Percentiles rank a stretch among this genome's conserved stretches.
Conservation (phyloP, 2,888 invertebrate genomes). For the Volucella inanis region DNA sequence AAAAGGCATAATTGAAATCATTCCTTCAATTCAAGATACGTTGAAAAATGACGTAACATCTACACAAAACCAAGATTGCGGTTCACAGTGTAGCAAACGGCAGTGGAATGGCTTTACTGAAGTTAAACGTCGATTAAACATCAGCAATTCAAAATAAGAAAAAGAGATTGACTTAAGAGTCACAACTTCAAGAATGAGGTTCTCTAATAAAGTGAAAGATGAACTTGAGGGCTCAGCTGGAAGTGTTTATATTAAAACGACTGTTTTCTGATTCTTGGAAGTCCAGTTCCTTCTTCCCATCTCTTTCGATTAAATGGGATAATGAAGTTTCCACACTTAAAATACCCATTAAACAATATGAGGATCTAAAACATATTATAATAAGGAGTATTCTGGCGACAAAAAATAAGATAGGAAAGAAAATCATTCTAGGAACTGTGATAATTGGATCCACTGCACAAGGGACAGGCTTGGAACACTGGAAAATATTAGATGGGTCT, state of each 20-base stretch:
- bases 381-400: constrained; percentile 81
- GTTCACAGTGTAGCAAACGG: constrained; percentile 41
- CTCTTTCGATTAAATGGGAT: constrained; percentile 90
- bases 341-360: constrained; percentile 79
- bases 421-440: constrained; percentile 81
- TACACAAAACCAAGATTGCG: not conserved
- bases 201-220: constrained; percentile 82
- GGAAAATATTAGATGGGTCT: constrained; percentile 78
- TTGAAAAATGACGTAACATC: constrained; percentile 38
- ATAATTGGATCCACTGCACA: constrained; percentile 76
- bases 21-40: constrained; percentile 80
- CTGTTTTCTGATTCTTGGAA: constrained; percentile 88
- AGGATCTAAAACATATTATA: constrained; percentile 80
- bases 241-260: constrained; percentile 90
- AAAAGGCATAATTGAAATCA: constrained; percentile 82
- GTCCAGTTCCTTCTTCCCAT: constrained; percentile 89
- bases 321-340: constrained; percentile 81
- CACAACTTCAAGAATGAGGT: constrained; percentile 82
- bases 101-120: constrained; percentile 80
- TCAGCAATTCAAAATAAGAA: constrained; percentile 75
- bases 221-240: constrained; percentile 82
- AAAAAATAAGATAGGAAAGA: constrained; percentile 82
- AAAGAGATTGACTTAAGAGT: constrained; percentile 78
- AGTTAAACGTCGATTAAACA: constrained; percentile 81
- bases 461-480: constrained; percentile 79